These are phyloP conservation scores for Oophaga sylvatica DNA, from an alignment of 2,797 vertebrate genomes.

Conservation along the genomic window DNA sequence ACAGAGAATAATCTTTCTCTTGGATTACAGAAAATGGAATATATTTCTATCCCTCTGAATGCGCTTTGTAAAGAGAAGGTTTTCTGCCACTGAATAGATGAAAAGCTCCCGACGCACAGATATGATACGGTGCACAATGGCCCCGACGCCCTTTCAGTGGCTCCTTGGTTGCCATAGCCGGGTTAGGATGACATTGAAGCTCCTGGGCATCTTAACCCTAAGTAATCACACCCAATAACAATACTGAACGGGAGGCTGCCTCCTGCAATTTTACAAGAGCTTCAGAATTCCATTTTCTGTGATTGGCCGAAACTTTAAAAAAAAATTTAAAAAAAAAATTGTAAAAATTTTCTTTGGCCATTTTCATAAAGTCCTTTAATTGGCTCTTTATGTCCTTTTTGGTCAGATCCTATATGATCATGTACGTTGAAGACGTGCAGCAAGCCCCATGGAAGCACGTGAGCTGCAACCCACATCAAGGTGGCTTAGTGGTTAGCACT, in stretches of 20 bases:
- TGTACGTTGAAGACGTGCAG: too few relatives aligned
- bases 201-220: constrained; percentile 5
- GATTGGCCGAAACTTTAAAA: too few relatives aligned
- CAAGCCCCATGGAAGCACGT: too few relatives aligned
- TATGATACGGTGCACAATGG: constrained; percentile 31
- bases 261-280: neutral
- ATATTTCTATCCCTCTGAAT: constrained; percentile 49
- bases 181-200: constrained; percentile 1
- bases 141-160: constrained; percentile 7
- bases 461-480: too few relatives aligned
- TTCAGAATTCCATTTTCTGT: neutral
- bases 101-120: constrained; percentile 48
- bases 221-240: neutral
- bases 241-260: neutral
- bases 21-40: constrained; percentile 52
- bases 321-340: too few relatives aligned
- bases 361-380: too few relatives aligned
- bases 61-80: constrained; percentile 57
- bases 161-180: neutral
- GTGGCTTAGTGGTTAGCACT: too few relatives aligned
- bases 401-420: too few relatives aligned
- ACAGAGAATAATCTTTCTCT: constrained; percentile 59
- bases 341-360: too few relatives aligned
- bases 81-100: constrained; percentile 52
- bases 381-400: too few relatives aligned